Conservation (phyloP, 2,888 invertebrate genomes). For the Melikaiella ostensackeni region DNA sequence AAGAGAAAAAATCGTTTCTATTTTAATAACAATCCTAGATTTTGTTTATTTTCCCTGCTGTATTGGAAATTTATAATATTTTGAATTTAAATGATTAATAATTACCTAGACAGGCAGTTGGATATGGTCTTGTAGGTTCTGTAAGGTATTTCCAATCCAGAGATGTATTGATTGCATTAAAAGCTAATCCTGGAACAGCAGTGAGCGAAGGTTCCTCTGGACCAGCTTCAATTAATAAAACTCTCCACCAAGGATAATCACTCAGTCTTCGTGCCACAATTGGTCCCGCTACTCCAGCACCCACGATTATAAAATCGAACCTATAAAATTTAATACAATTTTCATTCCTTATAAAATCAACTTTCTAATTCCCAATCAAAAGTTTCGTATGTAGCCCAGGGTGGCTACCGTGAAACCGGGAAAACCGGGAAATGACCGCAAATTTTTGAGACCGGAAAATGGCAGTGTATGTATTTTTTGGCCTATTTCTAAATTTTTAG, state of each 20-base stretch:
- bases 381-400: too few relatives aligned
- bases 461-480: too few relatives aligned
- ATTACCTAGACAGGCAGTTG: constrained; percentile 73
- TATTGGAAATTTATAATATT: background rate
- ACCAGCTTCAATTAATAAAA: constrained; percentile 77
- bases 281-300: constrained; percentile 78
- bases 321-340: constrained; percentile 53
- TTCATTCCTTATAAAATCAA: too few relatives aligned
- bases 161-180: constrained; percentile 71
- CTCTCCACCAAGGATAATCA: constrained; percentile 76
- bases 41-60: background rate
- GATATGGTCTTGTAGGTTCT: constrained; percentile 76
- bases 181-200: constrained; percentile 74
- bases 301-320: constrained; percentile 78
- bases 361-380: too few relatives aligned
- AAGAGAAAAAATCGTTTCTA: background rate
- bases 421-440: too few relatives aligned
- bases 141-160: constrained; percentile 79
- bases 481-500: too few relatives aligned
- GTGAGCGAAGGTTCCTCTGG: constrained; percentile 77
- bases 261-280: constrained; percentile 78
- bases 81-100: background rate
- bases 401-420: too few relatives aligned
- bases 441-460: too few relatives aligned
- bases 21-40: background rate